Evolutionary conservation across 2,797 vertebrate genomes (phyloP).

Genomic region (Gambelia wislizenii): DNA sequence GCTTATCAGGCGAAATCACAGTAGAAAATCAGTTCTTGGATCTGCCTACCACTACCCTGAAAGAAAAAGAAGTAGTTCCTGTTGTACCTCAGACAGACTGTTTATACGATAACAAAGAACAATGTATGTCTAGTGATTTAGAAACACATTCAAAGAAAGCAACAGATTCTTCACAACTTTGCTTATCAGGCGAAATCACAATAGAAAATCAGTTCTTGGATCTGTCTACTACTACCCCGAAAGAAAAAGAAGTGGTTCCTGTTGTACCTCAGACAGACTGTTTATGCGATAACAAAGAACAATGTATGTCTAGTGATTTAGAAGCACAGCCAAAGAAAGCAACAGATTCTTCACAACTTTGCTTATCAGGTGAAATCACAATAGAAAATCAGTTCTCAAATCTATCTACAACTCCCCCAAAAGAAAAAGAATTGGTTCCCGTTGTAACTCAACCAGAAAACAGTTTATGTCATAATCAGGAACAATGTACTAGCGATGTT

Average conservation of each 20-base stretch:
- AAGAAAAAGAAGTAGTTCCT: conserved; percentile 31
- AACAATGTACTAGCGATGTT: conserved; percentile 42
- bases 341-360: neutral
- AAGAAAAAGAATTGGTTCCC: conserved; percentile 29
- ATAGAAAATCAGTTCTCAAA: conserved; percentile 54
- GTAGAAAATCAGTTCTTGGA: conserved; percentile 53
- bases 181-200: neutral
- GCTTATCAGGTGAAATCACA: conserved; percentile 35
- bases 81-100: conserved; percentile 17
- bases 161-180: neutral
- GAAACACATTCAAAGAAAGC: conserved; percentile 35
- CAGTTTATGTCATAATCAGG: conserved; percentile 26
- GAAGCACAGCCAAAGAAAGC: neutral
- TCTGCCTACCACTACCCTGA: conserved; percentile 48
- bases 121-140: conserved; percentile 33
- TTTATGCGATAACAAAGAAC: neutral
- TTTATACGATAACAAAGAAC: conserved; percentile 30
- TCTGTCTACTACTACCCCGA: neutral
- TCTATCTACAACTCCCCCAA: conserved; percentile 49
- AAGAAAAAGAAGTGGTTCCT: neutral
- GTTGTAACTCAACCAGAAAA: conserved; percentile 13
- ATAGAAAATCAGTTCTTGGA: neutral
- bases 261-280: neutral
- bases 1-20: conserved; percentile 36
- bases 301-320: neutral